phyloP scores from a whole-genome alignment of 2,113 vertebrate species.

The Pyrgilauda ruficollis region DNA sequence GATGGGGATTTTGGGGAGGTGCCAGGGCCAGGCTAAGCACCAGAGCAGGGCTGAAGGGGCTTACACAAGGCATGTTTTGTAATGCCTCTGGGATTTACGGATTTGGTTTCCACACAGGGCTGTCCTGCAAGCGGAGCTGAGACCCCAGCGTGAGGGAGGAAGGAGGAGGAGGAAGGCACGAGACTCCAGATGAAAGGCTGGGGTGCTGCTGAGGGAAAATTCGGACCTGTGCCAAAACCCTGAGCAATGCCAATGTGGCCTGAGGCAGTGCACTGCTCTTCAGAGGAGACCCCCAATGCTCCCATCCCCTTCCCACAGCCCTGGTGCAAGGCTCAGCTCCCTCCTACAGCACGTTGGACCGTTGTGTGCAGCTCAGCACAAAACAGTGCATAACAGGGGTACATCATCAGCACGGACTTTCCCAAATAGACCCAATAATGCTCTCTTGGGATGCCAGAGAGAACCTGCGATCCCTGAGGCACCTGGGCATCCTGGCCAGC shows the following conservation, averaged over 20 bases:
- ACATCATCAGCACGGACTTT: neutral
- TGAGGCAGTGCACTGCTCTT: fast-evolving
- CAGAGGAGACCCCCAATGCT: neutral
- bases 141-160: neutral
- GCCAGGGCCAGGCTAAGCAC: neutral
- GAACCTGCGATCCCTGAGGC: neutral
- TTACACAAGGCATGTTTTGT: slow-evolving; percentile 60
- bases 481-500: neutral
- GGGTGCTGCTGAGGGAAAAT: neutral
- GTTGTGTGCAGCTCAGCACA: neutral
- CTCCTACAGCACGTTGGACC: fast-evolving
- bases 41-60: neutral
- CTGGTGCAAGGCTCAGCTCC: neutral
- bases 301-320: neutral
- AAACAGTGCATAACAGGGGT: fast-evolving
- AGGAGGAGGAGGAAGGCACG: neutral
- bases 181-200: neutral
- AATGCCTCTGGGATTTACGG: slow-evolving; percentile 38
- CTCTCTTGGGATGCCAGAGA: neutral
- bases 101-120: slow-evolving; percentile 34
- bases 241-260: fast-evolving
- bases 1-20: neutral
- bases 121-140: neutral
- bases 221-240: neutral
- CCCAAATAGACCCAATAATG: neutral